phyloP scores from a whole-genome alignment of 2,888 invertebrate genomes.

The Thera obeliscata region DNA sequence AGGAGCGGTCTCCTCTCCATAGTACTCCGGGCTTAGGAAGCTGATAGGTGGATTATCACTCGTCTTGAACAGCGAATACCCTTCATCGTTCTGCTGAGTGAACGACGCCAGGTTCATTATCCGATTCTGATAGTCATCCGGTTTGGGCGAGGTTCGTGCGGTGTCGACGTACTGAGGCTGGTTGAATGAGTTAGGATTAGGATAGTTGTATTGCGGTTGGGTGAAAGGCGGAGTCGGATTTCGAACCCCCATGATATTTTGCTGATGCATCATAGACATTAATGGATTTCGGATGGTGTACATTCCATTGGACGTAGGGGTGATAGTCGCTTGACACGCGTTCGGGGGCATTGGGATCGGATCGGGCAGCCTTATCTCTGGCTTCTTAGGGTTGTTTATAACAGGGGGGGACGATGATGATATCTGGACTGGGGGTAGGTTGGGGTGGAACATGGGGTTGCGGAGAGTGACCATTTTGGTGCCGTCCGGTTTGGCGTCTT shows the following conservation, averaged over 20 bases:
- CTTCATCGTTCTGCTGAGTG: slow-evolving; percentile 78
- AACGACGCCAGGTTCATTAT: slow-evolving; percentile 76
- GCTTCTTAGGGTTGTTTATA: slow-evolving; percentile 57
- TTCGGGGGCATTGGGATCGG: slow-evolving; percentile 79
- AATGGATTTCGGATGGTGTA: slow-evolving; percentile 92
- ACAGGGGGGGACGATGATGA: slow-evolving; percentile 45
- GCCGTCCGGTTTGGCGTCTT: slow-evolving; percentile 59
- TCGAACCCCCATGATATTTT: slow-evolving; percentile 63
- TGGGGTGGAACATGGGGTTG: slow-evolving; percentile 90
- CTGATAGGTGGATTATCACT: slow-evolving; percentile 61
- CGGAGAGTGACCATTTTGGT: slow-evolving; percentile 90
- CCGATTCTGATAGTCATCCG: slow-evolving; percentile 65
- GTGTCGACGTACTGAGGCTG: slow-evolving; percentile 46
- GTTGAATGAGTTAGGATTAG: slow-evolving; percentile 63
- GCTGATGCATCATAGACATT: slow-evolving; percentile 82
- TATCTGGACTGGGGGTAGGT: slow-evolving; percentile 71
- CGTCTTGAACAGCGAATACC: slow-evolving; percentile 74
- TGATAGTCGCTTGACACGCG: slow-evolving; percentile 80
- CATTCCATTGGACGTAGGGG: slow-evolving; percentile 87
- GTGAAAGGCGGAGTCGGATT: slow-evolving; percentile 55
- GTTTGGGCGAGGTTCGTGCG: slow-evolving; percentile 49
- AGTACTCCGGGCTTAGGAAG: slow-evolving; percentile 68
- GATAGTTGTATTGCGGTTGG: slow-evolving; percentile 64
- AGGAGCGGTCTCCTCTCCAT: slow-evolving; percentile 53
- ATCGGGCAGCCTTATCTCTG: slow-evolving; percentile 73